A percentile compares a stretch with the other conserved stretches of the same genome.
phyloP scores from a whole-genome alignment of 2,888 invertebrate species.

The Callinectes sapidus region DNA sequence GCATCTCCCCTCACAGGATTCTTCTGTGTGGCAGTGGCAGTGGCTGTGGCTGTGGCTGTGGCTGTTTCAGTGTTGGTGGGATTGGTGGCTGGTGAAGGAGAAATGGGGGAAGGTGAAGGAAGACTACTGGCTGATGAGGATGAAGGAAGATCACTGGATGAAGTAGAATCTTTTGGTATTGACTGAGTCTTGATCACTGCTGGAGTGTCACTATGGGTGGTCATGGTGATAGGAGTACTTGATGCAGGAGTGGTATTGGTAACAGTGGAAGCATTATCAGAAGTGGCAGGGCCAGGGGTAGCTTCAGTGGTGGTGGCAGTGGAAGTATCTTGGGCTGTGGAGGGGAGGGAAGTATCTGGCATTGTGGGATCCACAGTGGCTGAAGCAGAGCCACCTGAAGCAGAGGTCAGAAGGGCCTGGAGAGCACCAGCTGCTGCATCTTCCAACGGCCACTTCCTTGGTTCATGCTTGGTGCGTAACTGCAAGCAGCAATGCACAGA shows the following conservation, averaged over 20 bases:
- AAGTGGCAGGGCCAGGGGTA: slow-evolving; percentile 30
- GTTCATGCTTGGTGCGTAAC: slow-evolving; percentile 89
- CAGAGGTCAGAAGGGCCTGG: slow-evolving; percentile 39
- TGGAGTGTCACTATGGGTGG: not conserved
- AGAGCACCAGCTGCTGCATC: slow-evolving; percentile 68
- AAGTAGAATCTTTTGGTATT: slow-evolving; percentile 3
- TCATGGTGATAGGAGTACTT: not conserved
- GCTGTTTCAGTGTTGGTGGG: slow-evolving; percentile 77
- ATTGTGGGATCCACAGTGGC: not conserved
- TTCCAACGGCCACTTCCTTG: slow-evolving; percentile 87
- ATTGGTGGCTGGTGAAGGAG: slow-evolving; percentile 34
- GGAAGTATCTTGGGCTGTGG: not conserved
- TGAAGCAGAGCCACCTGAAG: not conserved
- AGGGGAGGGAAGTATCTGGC: slow-evolving; percentile 35
- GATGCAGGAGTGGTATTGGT: slow-evolving; percentile 44
- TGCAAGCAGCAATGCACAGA: slow-evolving; percentile 75
- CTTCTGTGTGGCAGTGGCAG: not conserved
- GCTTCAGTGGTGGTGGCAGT: slow-evolving; percentile 73
- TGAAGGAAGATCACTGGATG: slow-evolving; percentile 30
- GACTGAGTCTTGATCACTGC: not conserved
- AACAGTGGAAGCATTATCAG: slow-evolving; percentile 49
- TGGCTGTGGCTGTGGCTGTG: not conserved
- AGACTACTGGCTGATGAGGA: not conserved
- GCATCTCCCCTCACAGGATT: slow-evolving; percentile 74
- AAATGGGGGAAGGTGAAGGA: not conserved